Conservation (phyloP, 1,140 invertebrate genomes). For the Achatina immaculata region DNA sequence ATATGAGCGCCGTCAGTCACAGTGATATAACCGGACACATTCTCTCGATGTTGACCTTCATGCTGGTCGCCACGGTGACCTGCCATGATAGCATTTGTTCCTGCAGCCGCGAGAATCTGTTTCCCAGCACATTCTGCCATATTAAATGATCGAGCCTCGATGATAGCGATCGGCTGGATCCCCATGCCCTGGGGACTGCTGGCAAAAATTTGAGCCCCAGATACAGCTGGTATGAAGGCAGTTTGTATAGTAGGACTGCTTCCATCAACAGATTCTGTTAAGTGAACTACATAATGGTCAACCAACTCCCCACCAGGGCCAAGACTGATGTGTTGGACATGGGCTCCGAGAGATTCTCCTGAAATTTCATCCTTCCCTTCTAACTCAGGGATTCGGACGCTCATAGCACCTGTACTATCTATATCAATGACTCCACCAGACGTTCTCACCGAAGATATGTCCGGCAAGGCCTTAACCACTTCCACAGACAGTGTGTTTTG, state of each 20-base stretch:
- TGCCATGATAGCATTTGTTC: conserved; percentile 34
- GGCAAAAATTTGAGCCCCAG: conserved; percentile 44
- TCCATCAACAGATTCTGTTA: conserved; percentile 52
- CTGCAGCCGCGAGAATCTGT: conserved; percentile 28
- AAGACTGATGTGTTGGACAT: conserved; percentile 34
- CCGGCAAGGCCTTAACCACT: conserved; percentile 26
- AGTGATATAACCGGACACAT: conserved; percentile 12
- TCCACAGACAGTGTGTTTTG: conserved; percentile 25
- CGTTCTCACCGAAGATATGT: not conserved
- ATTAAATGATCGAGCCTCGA: conserved; percentile 56
- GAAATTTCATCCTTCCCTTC: not conserved
- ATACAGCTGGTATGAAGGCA: conserved; percentile 53
- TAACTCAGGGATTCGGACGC: not conserved
- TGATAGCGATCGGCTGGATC: conserved; percentile 61
- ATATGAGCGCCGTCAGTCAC: not conserved
- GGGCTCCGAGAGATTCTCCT: not conserved
- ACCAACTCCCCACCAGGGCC: conserved; percentile 40
- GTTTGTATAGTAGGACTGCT: conserved; percentile 55
- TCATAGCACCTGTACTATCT: conserved; percentile 17
- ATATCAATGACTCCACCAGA: not conserved
- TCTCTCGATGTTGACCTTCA: not conserved
- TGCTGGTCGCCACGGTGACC: not conserved
- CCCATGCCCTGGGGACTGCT: conserved; percentile 30
- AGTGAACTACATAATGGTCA: conserved; percentile 59
- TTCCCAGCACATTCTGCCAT: conserved; percentile 47